These are phyloP conservation scores for Caranx melampygus DNA, from an alignment of 2,113 vertebrate genomes.

Conservation along the genomic window DNA sequence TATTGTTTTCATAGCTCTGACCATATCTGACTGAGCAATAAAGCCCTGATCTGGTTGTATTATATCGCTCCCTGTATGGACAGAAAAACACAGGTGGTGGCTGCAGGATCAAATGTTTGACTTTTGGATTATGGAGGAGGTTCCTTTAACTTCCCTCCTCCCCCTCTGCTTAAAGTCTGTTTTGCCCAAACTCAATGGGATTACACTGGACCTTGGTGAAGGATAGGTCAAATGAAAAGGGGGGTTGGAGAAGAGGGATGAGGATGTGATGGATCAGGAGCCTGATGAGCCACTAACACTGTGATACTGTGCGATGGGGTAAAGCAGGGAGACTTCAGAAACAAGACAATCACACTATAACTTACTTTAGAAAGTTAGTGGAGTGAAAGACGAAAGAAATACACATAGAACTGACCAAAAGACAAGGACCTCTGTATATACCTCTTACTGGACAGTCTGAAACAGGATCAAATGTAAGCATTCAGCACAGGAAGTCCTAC, in stretches of 20 bases:
- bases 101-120: conserved; percentile 32
- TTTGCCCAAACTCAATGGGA: conserved; percentile 70
- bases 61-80: neutral
- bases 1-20: neutral
- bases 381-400: too few relatives aligned
- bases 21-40: neutral
- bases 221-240: conserved; percentile 65
- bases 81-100: neutral
- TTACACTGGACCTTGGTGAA: conserved; percentile 68
- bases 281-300: conserved; percentile 37
- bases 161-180: conserved; percentile 74
- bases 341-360: neutral
- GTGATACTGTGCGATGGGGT: conserved; percentile 4
- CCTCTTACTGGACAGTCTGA: too few relatives aligned
- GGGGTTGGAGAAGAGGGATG: neutral
- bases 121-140: conserved; percentile 30
- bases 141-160: conserved; percentile 47
- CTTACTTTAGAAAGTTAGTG: too few relatives aligned
- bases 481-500: too few relatives aligned
- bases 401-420: too few relatives aligned
- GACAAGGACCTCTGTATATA: too few relatives aligned
- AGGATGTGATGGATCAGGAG: conserved; percentile 63
- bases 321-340: neutral
- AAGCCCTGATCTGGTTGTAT: neutral
- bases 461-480: too few relatives aligned